phyloP scores from a whole-genome alignment of 2,888 invertebrate genomes.

The Tricholauxania praeusta region DNA sequence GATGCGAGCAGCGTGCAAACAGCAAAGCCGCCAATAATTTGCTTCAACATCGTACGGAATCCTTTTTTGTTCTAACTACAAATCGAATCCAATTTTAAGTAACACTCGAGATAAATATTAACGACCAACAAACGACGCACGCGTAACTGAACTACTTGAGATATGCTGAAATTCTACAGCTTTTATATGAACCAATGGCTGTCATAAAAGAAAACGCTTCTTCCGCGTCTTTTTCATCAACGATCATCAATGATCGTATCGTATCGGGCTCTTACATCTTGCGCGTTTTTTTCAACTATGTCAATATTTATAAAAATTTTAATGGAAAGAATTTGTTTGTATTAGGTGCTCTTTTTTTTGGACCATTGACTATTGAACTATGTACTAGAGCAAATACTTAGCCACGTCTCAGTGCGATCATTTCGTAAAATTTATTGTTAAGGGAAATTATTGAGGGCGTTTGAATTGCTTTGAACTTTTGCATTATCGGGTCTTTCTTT shows the following conservation, averaged over 20 bases:
- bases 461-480: no score
- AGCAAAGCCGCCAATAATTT: not conserved
- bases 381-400: not conserved
- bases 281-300: conserved; percentile 25
- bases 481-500: no score
- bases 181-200: conserved; percentile 17
- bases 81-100: not conserved
- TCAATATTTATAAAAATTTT: conserved; percentile 45
- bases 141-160: conserved; percentile 18
- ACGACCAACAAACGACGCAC: not conserved
- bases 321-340: no score
- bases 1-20: not conserved
- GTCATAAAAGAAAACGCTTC: not conserved
- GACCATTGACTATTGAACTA: conserved; percentile 11
- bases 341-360: not conserved
- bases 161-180: not conserved
- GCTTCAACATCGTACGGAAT: not conserved
- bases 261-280: not conserved
- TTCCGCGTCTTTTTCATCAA: not conserved
- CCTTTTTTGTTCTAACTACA: not conserved
- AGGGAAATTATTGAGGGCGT: no score
- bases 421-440: not conserved
- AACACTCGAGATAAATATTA: not conserved
- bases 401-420: not conserved
- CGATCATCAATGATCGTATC: no score